These are phyloP conservation scores for Phortica okadai DNA, from an alignment of 2,888 invertebrate species.

Conservation along the genomic window DNA sequence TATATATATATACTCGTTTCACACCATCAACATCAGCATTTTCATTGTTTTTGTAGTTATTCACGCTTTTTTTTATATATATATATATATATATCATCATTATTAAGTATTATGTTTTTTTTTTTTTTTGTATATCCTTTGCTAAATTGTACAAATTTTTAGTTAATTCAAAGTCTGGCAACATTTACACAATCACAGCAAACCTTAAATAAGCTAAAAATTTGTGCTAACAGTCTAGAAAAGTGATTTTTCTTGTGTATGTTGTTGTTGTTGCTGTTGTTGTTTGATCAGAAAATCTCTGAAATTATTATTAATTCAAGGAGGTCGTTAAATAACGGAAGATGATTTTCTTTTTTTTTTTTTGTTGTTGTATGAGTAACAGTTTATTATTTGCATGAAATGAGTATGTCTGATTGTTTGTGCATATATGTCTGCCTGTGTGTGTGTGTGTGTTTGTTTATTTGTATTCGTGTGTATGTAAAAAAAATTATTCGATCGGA, in stretches of 20 bases:
- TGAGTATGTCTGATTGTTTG: slow-evolving; percentile 31
- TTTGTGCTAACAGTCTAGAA: slow-evolving; percentile 17
- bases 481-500: background rate
- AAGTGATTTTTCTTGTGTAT: slow-evolving; percentile 3
- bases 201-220: slow-evolving; percentile 20
- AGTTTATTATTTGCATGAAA: slow-evolving; percentile 17
- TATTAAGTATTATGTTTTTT: background rate
- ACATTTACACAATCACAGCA: slow-evolving; percentile 20
- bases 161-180: slow-evolving; percentile 17
- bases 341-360: background rate
- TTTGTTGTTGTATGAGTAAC: background rate
- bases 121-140: background rate
- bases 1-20: too few species aligned
- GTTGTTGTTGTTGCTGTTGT: background rate
- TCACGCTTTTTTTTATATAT: too few species aligned
- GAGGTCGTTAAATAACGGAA: background rate
- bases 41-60: too few species aligned
- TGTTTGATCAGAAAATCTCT: background rate
- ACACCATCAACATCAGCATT: too few species aligned
- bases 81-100: too few species aligned
- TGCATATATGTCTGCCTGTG: slow-evolving; percentile 11
- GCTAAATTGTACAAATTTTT: background rate
- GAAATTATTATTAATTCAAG: background rate
- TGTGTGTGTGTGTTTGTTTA: slow-evolving; percentile 2
- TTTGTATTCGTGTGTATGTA: slow-evolving; percentile 6